Conservation (phyloP, 2,113 vertebrate genomes). For the Spizaetus ornatus region DNA sequence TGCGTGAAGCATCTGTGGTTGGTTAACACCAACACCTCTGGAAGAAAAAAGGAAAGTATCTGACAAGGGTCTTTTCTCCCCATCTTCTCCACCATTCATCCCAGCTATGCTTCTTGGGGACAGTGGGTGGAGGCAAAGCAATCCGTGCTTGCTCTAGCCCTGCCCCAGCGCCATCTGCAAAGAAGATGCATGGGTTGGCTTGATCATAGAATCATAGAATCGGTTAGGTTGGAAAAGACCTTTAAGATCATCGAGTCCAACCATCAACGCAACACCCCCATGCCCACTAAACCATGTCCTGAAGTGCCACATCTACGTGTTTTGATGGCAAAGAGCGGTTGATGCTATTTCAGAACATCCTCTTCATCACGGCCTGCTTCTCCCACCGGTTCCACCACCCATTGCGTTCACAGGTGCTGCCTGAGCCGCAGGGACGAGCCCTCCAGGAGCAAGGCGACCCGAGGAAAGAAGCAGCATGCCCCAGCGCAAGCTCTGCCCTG, state of each 20-base stretch:
- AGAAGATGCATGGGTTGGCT: rapidly evolving
- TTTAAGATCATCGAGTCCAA: too few species aligned
- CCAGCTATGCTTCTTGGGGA: too few species aligned
- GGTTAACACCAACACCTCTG: background rate
- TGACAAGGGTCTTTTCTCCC: background rate
- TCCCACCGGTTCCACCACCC: too few species aligned
- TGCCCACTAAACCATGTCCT: too few species aligned
- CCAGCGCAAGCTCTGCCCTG: background rate
- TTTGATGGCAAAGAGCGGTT: too few species aligned
- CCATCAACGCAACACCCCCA: too few species aligned
- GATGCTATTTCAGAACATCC: background rate
- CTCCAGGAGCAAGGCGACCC: background rate
- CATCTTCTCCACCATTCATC: background rate
- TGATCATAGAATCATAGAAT: too few species aligned
- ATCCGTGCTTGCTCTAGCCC: background rate
- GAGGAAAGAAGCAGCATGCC: background rate
- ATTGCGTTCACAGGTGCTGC: background rate
- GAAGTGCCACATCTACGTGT: too few species aligned
- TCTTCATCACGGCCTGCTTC: background rate
- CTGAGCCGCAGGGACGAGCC: background rate
- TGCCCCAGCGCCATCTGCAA: background rate
- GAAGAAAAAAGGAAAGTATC: background rate
- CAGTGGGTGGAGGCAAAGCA: background rate
- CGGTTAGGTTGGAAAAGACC: too few species aligned
- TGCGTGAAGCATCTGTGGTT: background rate